These are phyloP conservation scores for Micrasema minimum DNA, from an alignment of 1,140 invertebrate genomes.

Conservation along the genomic window DNA sequence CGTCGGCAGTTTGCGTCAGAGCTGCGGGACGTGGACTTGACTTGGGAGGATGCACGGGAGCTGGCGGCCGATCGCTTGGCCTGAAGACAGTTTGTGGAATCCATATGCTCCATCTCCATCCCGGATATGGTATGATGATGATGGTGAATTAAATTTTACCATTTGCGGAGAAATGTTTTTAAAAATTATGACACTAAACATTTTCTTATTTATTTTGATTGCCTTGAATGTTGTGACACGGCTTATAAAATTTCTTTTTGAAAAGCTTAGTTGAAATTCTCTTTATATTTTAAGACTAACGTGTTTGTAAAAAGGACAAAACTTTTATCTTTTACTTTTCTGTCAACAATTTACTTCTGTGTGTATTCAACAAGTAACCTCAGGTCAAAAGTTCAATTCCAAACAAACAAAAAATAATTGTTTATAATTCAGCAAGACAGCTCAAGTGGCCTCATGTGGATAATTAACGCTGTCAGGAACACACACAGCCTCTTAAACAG, in stretches of 20 bases:
- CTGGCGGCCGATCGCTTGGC: too few species aligned
- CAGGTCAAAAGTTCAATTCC: constrained; percentile 6
- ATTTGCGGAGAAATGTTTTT: background rate
- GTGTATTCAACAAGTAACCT: background rate
- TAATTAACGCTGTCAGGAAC: too few species aligned
- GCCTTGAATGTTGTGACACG: background rate
- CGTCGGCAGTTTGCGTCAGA: too few species aligned
- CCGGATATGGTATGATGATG: too few species aligned
- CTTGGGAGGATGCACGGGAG: too few species aligned
- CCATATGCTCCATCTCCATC: too few species aligned
- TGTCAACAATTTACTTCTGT: background rate
- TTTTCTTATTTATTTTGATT: background rate
- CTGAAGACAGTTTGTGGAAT: too few species aligned
- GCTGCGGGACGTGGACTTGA: too few species aligned
- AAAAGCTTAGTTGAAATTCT: background rate
- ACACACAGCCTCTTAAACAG: too few species aligned
- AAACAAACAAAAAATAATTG: background rate
- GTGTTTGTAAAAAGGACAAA: background rate
- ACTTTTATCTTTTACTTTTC: background rate
- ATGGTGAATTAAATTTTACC: too few species aligned
- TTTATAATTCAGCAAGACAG: too few species aligned
- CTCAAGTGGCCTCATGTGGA: too few species aligned
- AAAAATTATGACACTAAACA: background rate
- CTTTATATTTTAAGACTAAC: background rate
- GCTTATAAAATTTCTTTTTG: background rate